Conservation (phyloP, 2,888 invertebrate species). For the Ormia ochracea region DNA sequence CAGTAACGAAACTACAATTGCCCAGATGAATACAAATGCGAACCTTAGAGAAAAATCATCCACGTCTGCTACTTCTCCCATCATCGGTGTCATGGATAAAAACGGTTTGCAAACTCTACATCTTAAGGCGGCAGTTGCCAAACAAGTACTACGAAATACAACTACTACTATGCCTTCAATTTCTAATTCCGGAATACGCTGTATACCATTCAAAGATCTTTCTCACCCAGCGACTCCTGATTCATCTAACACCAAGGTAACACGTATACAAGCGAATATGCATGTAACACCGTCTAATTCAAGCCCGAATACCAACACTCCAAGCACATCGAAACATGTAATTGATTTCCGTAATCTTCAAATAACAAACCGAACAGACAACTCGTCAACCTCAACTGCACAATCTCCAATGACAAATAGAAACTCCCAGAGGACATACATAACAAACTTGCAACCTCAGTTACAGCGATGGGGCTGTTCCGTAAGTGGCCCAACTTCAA, state of each 20-base stretch:
- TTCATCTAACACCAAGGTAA: conserved; percentile 27
- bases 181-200: conserved; percentile 48
- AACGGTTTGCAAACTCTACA: conserved; percentile 52
- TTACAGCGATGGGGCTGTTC: conserved; percentile 51
- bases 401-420: conserved; percentile 22
- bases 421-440: conserved; percentile 29
- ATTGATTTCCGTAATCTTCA: conserved; percentile 50
- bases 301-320: neutral
- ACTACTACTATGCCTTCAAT: neutral
- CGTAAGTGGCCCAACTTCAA: conserved; percentile 35
- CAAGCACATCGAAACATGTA: conserved; percentile 12
- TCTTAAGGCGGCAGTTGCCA: conserved; percentile 17
- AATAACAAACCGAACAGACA: conserved; percentile 41
- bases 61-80: conserved; percentile 15
- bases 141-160: conserved; percentile 23
- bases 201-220: conserved; percentile 60
- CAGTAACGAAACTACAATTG: conserved; percentile 15
- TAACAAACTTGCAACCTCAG: conserved; percentile 48
- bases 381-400: too few relatives aligned
- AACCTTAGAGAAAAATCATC: neutral
- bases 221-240: conserved; percentile 32
- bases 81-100: conserved; percentile 55
- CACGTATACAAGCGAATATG: conserved; percentile 43
- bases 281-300: neutral
- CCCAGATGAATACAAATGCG: conserved; percentile 12